Conservation (phyloP, 2,888 invertebrate species). For the Acanthoscelides obtectus region DNA sequence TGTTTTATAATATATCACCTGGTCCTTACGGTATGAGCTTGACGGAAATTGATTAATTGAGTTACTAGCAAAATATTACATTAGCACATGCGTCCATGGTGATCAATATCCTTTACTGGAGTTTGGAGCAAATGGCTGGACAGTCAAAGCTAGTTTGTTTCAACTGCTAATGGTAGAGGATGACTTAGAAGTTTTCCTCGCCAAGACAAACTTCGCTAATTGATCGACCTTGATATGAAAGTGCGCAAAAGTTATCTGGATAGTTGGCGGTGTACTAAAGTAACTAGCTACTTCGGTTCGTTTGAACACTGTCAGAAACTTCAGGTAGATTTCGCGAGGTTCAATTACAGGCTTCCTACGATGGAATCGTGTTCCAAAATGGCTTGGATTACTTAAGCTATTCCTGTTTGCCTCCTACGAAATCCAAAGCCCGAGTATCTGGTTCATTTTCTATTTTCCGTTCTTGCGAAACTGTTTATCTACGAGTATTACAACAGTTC, state of each 20-base stretch:
- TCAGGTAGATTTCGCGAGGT: neutral
- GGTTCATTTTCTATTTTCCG: too few species aligned
- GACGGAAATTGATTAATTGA: neutral
- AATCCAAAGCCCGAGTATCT: too few species aligned
- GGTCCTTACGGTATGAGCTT: too few species aligned
- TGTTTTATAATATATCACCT: too few species aligned
- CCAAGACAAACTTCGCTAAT: neutral
- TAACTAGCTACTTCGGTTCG: neutral
- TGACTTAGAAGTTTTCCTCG: neutral
- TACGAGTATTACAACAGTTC: too few species aligned
- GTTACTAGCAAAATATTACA: neutral
- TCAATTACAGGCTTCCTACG: neutral
- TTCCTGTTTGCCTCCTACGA: too few species aligned
- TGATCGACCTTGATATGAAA: neutral
- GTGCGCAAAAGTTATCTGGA: neutral
- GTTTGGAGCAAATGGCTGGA: neutral
- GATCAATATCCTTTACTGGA: neutral
- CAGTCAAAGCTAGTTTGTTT: neutral
- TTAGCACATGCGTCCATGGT: neutral
- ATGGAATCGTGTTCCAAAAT: neutral
- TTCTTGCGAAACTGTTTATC: too few species aligned
- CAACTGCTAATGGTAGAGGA: neutral
- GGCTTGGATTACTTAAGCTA: neutral
- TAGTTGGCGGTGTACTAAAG: neutral
- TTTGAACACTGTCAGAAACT: neutral